Conservation (phyloP, 2,888 invertebrate genomes). For the Azorinus chamasolen region DNA sequence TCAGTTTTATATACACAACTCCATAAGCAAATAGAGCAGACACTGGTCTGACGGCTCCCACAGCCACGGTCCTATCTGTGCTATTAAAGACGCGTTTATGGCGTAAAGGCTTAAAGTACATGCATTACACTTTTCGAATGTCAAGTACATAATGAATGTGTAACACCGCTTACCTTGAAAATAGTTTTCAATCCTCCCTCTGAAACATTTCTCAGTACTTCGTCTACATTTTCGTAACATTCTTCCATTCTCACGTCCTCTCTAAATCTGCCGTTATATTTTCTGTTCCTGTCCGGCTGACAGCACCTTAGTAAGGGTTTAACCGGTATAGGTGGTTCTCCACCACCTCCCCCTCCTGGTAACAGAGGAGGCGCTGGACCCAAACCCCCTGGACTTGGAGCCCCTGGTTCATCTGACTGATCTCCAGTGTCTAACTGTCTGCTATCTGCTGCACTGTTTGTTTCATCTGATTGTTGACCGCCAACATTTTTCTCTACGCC, state of each 20-base stretch:
- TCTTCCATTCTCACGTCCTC: constrained; percentile 36
- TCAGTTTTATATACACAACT: too few relatives aligned
- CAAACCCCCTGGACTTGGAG: not conserved
- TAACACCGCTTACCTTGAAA: constrained; percentile 27
- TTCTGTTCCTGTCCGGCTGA: not conserved
- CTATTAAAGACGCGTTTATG: too few relatives aligned
- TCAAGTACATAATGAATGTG: too few relatives aligned
- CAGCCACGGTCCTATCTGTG: too few relatives aligned
- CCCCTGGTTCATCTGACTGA: not conserved
- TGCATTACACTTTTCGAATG: too few relatives aligned
- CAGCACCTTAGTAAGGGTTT: constrained; percentile 35
- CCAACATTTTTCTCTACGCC: constrained; percentile 25
- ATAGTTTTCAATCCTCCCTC: constrained; percentile 16
- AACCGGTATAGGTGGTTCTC: constrained; percentile 5
- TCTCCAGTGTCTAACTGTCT: not conserved
- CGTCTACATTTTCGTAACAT: constrained; percentile 46
- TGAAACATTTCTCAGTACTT: constrained; percentile 17
- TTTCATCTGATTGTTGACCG: not conserved
- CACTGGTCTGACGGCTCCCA: too few relatives aligned
- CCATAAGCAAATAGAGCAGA: too few relatives aligned
- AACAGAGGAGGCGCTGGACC: constrained; percentile 11
- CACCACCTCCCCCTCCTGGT: constrained; percentile 1
- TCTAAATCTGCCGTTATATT: constrained; percentile 39
- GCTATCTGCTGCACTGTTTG: not conserved
- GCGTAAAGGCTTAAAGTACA: too few relatives aligned